Evolutionary conservation across 2,888 invertebrate species (phyloP).

Genomic region (Harpalus rufipes): DNA sequence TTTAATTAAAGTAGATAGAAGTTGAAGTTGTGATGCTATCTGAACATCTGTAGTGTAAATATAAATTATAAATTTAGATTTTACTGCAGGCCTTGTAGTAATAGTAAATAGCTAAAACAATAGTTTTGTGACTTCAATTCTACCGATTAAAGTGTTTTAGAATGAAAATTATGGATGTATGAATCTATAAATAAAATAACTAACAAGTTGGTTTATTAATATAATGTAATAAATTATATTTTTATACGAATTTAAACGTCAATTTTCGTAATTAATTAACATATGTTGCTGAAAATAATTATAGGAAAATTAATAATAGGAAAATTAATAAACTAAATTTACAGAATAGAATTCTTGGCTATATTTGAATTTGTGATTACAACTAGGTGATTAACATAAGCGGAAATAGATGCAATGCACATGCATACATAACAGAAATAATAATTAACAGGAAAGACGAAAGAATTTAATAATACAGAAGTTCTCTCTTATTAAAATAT

Average conservation of each 20-base stretch:
- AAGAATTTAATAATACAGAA: neutral
- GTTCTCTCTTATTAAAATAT: neutral
- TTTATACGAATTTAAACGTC: neutral
- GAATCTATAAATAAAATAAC: neutral
- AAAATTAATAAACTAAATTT: neutral
- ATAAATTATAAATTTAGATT: slow-evolving; percentile 4
- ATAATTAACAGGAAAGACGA: neutral
- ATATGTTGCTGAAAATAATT: neutral
- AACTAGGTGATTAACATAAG: neutral
- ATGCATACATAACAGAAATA: neutral
- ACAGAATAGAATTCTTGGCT: neutral
- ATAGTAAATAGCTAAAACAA: no score
- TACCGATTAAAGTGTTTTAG: neutral
- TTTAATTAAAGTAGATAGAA: neutral
- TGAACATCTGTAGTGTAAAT: neutral
- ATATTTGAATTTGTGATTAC: neutral
- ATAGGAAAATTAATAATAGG: neutral
- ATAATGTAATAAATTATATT: neutral
- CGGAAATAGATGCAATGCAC: neutral
- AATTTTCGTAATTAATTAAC: neutral
- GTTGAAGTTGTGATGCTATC: neutral
- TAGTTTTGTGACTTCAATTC: no score
- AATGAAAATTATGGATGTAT: neutral
- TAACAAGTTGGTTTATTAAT: neutral
- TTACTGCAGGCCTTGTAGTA: neutral